Evolutionary conservation across 2,113 vertebrate genomes (phyloP), one percentile per base, ranked within the genome.

Genomic region (Actenoides lindsayi): DNA sequence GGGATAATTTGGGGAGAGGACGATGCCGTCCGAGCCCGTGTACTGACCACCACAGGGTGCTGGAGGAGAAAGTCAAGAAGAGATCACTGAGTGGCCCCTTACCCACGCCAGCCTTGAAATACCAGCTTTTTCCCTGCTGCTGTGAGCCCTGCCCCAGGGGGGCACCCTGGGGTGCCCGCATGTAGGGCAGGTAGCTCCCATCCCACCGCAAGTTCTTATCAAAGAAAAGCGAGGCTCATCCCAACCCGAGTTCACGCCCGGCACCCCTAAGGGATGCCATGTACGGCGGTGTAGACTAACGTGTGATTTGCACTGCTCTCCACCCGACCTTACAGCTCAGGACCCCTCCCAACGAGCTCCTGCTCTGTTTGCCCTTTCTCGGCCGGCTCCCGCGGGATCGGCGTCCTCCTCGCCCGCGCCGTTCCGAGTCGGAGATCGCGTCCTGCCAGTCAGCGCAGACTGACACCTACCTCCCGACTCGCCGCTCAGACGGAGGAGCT

Each of bases 1-100:
- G 62, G 99, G 99, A 62, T 99, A 99, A 96, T 98, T 99, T 8
- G 99, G 99, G 46, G 99, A 99, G 78, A 99, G 97, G 71, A 99
- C 99, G 2, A 99, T 99, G 31, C 99, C 99, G 3, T 99, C 99
- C 1, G 99, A 98, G 60, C 99, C 99, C 0, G 98, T 98, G 95
- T 99, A 99, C 97, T 99, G 99, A 78, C 99, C 99, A 18, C 99
- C 99, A 56, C 99, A 99, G 18, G 98, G 99, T 31, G 99, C 99
- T 99, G 97, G 41, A 96, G 93, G 75, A 95, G 30, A 96, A 89
- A 93, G 67, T 0, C 19, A 28, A 57, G 70, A 1, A 46, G 53
- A 71, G 53, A 35, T 54, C 23, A 11, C 2, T 0, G 46, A 68
- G 12, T 0, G 21, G 1, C 13, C 41, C 75, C n/a, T 14, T 7